A percentile compares a stretch with the other conserved stretches of the same genome.
phyloP scores from a whole-genome alignment of 2,797 vertebrate species.

The Acipenser oxyrinchus region DNA sequence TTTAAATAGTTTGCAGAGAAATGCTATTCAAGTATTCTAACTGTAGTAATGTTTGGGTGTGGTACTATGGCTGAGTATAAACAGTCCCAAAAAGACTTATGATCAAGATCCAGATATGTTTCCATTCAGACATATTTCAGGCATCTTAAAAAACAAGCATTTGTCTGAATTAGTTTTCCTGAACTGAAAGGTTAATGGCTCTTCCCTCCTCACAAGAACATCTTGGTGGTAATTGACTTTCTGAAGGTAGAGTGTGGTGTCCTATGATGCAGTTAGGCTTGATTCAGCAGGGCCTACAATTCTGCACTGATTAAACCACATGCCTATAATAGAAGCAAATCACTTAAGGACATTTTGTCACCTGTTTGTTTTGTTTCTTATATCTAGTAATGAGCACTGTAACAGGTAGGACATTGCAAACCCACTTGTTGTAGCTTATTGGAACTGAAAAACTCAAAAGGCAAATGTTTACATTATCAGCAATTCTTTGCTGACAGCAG shows the following conservation, averaged over 20 bases:
- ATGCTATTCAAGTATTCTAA: too few relatives aligned
- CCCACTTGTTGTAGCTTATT: not conserved
- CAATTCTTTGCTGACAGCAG: conserved; percentile 1
- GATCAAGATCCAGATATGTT: too few relatives aligned
- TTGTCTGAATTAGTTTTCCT: conserved; percentile 26
- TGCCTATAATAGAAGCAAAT: conserved; percentile 19
- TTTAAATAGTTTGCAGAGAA: too few relatives aligned
- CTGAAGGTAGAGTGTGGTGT: conserved; percentile 34
- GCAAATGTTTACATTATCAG: conserved; percentile 4
- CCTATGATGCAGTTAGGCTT: conserved; percentile 26
- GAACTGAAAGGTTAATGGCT: conserved; percentile 49
- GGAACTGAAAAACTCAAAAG: not conserved
- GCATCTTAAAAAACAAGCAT: conserved; percentile 18
- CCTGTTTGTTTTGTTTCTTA: not conserved
- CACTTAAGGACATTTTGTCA: conserved; percentile 15
- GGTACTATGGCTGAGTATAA: too few relatives aligned
- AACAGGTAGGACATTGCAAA: not conserved
- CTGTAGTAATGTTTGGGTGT: too few relatives aligned
- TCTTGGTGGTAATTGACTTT: conserved; percentile 69
- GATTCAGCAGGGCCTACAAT: conserved; percentile 46
- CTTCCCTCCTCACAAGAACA: conserved; percentile 52
- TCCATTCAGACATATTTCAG: too few relatives aligned
- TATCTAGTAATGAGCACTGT: not conserved
- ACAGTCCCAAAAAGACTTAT: too few relatives aligned
- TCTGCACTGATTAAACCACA: conserved; percentile 24